phyloP scores from a whole-genome alignment of 2,113 vertebrate genomes.

The Rhipidura dahli region DNA sequence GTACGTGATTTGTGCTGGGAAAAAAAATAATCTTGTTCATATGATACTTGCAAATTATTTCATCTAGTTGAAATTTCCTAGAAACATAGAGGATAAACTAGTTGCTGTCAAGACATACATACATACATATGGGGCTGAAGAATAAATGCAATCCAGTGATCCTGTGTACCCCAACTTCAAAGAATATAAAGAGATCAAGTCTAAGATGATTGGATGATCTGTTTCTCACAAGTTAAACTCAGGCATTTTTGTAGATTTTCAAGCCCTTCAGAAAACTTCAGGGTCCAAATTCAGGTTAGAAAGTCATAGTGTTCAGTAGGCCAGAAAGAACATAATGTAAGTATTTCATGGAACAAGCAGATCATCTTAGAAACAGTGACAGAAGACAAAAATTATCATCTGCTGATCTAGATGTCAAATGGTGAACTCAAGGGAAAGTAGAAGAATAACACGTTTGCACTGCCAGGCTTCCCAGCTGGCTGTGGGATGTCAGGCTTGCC shows the following conservation, averaged over 20 bases:
- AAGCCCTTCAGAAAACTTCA: background rate
- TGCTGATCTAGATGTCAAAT: background rate
- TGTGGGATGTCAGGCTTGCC: background rate
- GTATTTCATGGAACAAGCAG: background rate
- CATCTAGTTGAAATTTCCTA: background rate
- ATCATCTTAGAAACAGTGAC: background rate
- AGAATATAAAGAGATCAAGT: background rate
- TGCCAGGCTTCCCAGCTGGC: background rate
- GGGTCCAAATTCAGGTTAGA: background rate
- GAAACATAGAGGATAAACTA: background rate
- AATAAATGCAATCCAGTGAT: background rate
- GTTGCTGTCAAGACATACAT: background rate
- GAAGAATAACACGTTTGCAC: background rate
- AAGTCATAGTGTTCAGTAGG: background rate
- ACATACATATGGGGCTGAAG: background rate
- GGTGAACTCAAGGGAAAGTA: background rate
- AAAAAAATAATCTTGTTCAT: background rate
- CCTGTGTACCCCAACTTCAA: background rate
- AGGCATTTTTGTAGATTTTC: background rate
- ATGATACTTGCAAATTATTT: background rate
- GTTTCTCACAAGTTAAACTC: background rate
- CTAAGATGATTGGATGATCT: background rate
- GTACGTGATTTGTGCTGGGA: background rate
- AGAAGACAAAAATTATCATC: background rate
- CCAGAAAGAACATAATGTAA: background rate